Conservation (phyloP, 2,113 vertebrate species). For the Erythrocercus mccallii region DNA sequence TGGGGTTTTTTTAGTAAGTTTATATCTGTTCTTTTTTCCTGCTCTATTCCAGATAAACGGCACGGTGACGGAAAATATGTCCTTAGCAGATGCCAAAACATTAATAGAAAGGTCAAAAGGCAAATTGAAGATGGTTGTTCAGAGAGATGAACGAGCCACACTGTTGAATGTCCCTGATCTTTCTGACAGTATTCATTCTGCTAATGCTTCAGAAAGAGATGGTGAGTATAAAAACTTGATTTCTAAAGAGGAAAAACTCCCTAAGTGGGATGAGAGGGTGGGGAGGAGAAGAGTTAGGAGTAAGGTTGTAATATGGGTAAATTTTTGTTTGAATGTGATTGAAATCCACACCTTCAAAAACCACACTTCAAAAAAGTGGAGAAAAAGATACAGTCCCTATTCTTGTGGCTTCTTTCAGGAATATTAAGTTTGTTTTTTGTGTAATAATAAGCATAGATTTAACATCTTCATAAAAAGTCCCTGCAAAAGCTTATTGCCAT, state of each 20-base stretch:
- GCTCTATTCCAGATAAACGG: conserved; percentile 89
- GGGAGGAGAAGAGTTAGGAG: background rate
- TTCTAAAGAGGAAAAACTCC: background rate
- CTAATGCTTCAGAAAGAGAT: conserved; percentile 95
- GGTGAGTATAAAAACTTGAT: conserved; percentile 75
- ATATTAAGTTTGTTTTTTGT: background rate
- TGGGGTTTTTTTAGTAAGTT: background rate
- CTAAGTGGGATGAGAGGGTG: background rate
- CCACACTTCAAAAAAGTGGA: background rate
- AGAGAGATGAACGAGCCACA: conserved; percentile 93
- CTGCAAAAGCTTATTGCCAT: conserved; percentile 37
- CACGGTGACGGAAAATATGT: conserved; percentile 99
- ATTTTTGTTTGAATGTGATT: background rate
- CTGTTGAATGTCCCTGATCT: conserved; percentile 95
- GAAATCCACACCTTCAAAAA: background rate
- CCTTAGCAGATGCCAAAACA: conserved; percentile 97
- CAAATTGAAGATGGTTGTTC: conserved; percentile 99
- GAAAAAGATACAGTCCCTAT: background rate
- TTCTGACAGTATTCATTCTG: conserved; percentile 96
- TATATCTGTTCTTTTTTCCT: background rate
- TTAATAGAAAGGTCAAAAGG: conserved; percentile 99
- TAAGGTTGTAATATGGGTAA: background rate
- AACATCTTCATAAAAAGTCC: conserved; percentile 19
- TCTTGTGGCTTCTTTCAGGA: background rate
- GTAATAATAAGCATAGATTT: conserved; percentile 1